Evolutionary conservation across 2,113 vertebrate species (phyloP), one percentile per base, ranked within the genome.

Genomic region (Cephalopterus ornatus): DNA sequence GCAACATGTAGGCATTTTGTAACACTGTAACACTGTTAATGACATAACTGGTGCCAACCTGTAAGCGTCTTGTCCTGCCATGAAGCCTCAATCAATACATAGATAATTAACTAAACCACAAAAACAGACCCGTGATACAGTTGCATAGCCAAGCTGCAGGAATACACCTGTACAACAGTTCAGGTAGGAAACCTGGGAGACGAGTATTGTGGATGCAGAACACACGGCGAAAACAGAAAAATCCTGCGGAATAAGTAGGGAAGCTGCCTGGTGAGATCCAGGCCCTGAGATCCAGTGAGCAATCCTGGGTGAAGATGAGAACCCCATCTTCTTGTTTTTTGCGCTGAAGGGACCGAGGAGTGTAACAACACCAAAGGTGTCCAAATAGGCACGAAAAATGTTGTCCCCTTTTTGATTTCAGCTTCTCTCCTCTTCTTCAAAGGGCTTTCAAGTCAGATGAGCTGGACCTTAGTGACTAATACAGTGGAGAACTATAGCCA

Each of bases 151-250:
- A 27, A 37, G 47, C 32, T 67, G 12, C 18, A 74, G 23, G 16
- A 74, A 66, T 66, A 74, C 9, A 24, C 13, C 13, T 32, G n/a
- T 67, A 44, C 9, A 23, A 16, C 9, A 7, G 14, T 65, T 56
- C 14, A 32, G 22, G 14, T 28, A 42, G 41, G 46, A 85, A n/a
- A 61, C 7, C 26, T 33, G 12, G 4, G 32, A 62, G 33, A 39
- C 0, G 1, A 55, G 13, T 15, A 37, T 30, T 0, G 1, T 1
- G 1, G 11, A 33, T 35, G 28, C 30, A 28, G 24, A 46, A 72
- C 33, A 74, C 47, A 33, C 19, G 44, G 27, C 14, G 5, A 61
- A 47, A 88, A 20, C 8, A 56, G 37, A 61, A 86, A 33, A 82
- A 39, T 37, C 17, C 20, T 8, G 1, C 33, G 18, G 13, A 82